phyloP scores from a whole-genome alignment of 1,140 invertebrate species.

The Aricia agestis region DNA sequence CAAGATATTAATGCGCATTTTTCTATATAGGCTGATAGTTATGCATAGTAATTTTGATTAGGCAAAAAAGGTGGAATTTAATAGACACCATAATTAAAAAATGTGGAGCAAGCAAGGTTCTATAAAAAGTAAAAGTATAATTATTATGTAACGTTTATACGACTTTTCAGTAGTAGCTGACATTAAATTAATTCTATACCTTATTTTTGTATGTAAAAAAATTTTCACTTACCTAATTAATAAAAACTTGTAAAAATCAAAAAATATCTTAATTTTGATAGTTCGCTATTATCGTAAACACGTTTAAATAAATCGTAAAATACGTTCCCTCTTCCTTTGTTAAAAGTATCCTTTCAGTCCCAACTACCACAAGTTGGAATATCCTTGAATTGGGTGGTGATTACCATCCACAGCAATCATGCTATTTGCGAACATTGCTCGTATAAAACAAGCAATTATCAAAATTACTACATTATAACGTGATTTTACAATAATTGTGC shows the following conservation, averaged over 20 bases:
- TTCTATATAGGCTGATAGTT: background rate
- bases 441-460: conserved; percentile 7
- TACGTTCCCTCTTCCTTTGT: too few relatives aligned
- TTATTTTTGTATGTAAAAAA: too few relatives aligned
- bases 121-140: background rate
- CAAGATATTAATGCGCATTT: background rate
- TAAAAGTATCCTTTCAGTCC: too few relatives aligned
- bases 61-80: background rate
- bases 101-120: background rate
- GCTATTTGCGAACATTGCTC: background rate
- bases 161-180: too few relatives aligned
- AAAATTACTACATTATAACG: conserved; percentile 11
- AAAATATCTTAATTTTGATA: too few relatives aligned
- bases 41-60: background rate
- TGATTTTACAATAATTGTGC: conserved; percentile 6
- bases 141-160: too few relatives aligned
- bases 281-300: too few relatives aligned
- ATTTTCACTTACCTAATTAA: too few relatives aligned
- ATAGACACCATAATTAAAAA: background rate
- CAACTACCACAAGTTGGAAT: background rate
- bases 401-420: background rate
- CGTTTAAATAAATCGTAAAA: too few relatives aligned
- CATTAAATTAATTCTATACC: too few relatives aligned
- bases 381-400: background rate
- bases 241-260: too few relatives aligned